Percentiles rank a stretch among this genome's conserved stretches.
Conservation (phyloP, 2,888 invertebrate genomes). For the Mythimna impura region DNA sequence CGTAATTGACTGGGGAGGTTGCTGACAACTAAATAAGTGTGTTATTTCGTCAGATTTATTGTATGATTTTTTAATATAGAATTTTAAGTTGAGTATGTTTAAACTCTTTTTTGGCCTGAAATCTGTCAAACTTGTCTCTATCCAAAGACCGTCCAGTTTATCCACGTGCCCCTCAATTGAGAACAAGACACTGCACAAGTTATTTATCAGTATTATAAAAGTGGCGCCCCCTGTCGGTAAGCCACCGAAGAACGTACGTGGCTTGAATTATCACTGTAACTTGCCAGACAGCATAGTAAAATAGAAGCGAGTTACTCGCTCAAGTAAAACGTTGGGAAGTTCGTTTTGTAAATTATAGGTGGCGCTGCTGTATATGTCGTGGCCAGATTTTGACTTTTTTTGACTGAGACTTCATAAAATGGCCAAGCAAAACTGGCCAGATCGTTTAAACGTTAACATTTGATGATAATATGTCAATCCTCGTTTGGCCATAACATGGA, state of each 20-base stretch:
- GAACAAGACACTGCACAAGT: not conserved
- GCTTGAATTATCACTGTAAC: not conserved
- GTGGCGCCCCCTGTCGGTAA: constrained; percentile 7
- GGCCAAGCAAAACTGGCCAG: no score
- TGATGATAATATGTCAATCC: no score
- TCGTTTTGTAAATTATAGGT: constrained; percentile 12
- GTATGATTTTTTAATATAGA: no score
- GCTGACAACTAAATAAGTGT: not conserved
- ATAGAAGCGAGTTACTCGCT: not conserved
- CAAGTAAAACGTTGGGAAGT: constrained; percentile 10
- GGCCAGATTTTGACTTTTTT: no score
- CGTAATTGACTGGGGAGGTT: constrained; percentile 2
- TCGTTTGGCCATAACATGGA: no score
- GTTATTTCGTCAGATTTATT: not conserved
- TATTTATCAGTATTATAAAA: not conserved
- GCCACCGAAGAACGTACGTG: not conserved
- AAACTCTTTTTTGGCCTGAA: no score
- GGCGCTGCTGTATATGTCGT: constrained; percentile 14
- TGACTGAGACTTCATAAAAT: no score
- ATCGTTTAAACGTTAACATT: no score
- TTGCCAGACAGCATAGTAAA: constrained; percentile 12
- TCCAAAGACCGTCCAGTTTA: not conserved
- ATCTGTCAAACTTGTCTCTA: no score
- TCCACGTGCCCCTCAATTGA: not conserved
- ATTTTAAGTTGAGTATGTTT: no score